phyloP scores from a whole-genome alignment of 1,140 invertebrate genomes.

The Cheumatopsyche charites region DNA sequence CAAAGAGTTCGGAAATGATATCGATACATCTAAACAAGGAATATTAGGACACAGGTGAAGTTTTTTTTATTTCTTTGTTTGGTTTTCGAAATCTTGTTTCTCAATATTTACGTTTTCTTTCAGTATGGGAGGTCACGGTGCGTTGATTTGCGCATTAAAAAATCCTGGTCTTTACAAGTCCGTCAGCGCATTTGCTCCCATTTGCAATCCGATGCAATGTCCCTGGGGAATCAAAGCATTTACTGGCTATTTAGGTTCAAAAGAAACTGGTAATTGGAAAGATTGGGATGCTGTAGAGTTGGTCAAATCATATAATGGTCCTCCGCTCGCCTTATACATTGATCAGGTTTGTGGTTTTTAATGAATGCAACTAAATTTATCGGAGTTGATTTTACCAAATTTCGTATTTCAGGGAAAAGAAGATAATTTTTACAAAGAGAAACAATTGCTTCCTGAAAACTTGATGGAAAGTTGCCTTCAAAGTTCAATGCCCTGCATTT shows the following conservation, averaged over 20 bases:
- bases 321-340: conserved; percentile 82
- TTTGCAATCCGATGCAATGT: conserved; percentile 85
- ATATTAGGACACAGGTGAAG: conserved; percentile 92
- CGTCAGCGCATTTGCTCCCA: conserved; percentile 97
- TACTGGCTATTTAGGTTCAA: conserved; percentile 82
- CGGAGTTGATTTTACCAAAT: not conserved
- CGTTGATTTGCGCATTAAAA: conserved; percentile 88
- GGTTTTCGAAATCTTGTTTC: conserved; percentile 38
- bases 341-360: conserved; percentile 75
- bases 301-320: conserved; percentile 83
- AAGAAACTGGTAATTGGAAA: conserved; percentile 74
- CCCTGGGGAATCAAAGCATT: conserved; percentile 92
- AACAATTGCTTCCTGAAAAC: conserved; percentile 86
- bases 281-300: conserved; percentile 90
- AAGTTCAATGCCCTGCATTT: conserved; percentile 72
- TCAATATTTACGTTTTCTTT: conserved; percentile 50
- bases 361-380: conserved; percentile 18
- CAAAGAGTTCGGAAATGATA: conserved; percentile 56
- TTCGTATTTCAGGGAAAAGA: conserved; percentile 70
- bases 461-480: conserved; percentile 74
- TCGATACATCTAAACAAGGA: conserved; percentile 66
- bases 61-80: conserved; percentile 51
- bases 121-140: conserved; percentile 98
- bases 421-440: conserved; percentile 81
- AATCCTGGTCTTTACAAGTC: conserved; percentile 89